Base-by-base conservation (phyloP, 2,797 vertebrate genomes). In the Denticeps clupeoides region DNA sequence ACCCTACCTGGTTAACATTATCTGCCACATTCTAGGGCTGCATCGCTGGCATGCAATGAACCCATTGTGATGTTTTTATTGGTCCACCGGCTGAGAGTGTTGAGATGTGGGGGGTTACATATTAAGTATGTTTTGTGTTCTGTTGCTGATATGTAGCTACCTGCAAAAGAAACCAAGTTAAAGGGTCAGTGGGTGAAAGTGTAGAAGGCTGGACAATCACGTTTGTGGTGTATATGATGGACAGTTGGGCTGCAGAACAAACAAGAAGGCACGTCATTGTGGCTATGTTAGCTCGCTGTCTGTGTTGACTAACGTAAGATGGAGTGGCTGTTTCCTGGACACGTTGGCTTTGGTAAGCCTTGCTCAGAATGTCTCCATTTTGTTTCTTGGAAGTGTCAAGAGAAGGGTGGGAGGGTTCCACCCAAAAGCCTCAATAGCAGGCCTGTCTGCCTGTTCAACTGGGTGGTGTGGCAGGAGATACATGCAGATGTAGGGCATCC, bases 321-420 rank as follows among this genome's bases (percentile, higher is more conserved):
- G 42, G 1, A 40, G 56, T 56, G 13, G 31, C 47, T 13, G 29
- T 41, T 59, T 67, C 59, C 52, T 55, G 46, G 49, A 54, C 13
- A 26, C 73, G 69, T 71, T 71, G 55, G 73, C 58, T 63, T 74
- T 73, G 63, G 62, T 67, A 60, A 59, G 60, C 66, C 56, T 53
- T 41, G 55, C 41, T 63, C 60, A 47, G 50, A 59, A 70, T 60
- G 53, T 63, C 45, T 42, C 50, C 12, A 13, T 48, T 45, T 32
- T 27, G 10, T 18, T 48, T 41, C 31, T 18, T 33, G 32, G 41
- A 52, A 25, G 22, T 58, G 66, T 68, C 60, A 68, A 15, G 16
- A 43, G 32, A 57, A 64, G 59, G 55, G 16, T 18, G 24, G 32
- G 43, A 64, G 59, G 21, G 41, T 59, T 60, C 60, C 52, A 51